Conservation (phyloP, 2,888 invertebrate species). For the Hyposoter didymator region DNA sequence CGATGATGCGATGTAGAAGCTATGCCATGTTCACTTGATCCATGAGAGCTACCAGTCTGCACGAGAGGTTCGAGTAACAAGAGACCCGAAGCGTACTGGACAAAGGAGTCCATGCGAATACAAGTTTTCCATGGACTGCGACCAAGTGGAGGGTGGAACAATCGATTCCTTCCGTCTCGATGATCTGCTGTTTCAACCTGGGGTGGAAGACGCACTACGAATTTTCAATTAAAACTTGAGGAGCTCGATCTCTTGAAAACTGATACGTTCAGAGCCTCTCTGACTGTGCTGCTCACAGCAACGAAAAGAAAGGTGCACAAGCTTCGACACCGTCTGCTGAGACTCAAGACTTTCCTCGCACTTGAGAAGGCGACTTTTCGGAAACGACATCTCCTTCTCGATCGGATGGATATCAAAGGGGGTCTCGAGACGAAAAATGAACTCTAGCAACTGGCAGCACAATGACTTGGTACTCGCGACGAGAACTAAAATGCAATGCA, state of each 20-base stretch:
- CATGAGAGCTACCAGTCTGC: constrained; percentile 52
- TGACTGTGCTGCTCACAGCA: constrained; percentile 23
- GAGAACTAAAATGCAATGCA: not conserved
- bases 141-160: constrained; percentile 48
- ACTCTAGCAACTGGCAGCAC: not conserved
- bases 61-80: constrained; percentile 50
- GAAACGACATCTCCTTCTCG: not conserved
- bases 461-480: not conserved
- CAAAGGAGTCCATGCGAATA: constrained; percentile 25
- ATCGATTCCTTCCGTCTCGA: constrained; percentile 52
- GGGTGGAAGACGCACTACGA: constrained; percentile 18
- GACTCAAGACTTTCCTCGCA: not conserved
- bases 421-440: not conserved
- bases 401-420: not conserved
- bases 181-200: constrained; percentile 27
- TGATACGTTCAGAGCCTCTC: constrained; percentile 39
- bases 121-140: constrained; percentile 38
- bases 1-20: constrained; percentile 27
- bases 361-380: not conserved
- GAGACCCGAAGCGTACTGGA: constrained; percentile 17
- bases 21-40: constrained; percentile 64
- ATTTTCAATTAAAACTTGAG: constrained; percentile 66
- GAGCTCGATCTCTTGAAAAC: constrained; percentile 39
- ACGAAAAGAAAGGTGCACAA: constrained; percentile 7
- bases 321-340: not conserved